Evolutionary conservation across 2,113 vertebrate genomes (phyloP).

Genomic region (Tachycineta bicolor): DNA sequence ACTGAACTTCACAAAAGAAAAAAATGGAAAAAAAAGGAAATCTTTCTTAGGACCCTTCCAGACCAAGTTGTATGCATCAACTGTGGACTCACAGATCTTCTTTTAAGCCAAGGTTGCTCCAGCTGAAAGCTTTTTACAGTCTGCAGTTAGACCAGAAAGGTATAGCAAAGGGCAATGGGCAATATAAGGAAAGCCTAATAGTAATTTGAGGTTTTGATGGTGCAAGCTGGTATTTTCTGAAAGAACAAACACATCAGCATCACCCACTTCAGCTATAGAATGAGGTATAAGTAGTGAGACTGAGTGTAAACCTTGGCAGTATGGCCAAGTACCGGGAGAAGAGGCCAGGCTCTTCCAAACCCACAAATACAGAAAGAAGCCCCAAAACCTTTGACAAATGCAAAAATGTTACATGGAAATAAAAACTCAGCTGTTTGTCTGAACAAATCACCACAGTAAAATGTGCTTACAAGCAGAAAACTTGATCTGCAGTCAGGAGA

Average conservation of each 20-base stretch:
- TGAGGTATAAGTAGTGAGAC: neutral
- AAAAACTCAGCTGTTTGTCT: neutral
- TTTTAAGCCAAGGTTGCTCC: neutral
- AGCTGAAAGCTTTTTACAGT: neutral
- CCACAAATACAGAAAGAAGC: neutral
- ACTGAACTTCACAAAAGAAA: neutral
- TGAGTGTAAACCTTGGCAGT: neutral
- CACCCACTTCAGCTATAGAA: neutral
- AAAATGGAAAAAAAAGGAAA: neutral
- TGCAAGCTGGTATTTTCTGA: neutral
- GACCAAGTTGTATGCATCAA: neutral
- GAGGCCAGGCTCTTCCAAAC: neutral
- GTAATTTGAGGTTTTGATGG: neutral
- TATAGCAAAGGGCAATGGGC: neutral
- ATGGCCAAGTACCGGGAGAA: neutral
- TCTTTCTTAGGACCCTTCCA: neutral
- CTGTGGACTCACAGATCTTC: neutral
- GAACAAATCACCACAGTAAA: neutral
- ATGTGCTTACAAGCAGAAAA: constrained; percentile 2
- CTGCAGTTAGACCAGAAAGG: neutral
- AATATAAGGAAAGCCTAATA: neutral
- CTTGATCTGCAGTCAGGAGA: neutral
- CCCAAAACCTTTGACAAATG: neutral
- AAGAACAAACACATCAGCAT: neutral
- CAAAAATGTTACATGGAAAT: neutral